A percentile compares a stretch with the other conserved stretches of the same genome.
Conservation (phyloP, 2,113 vertebrate genomes). For the Antechinus flavipes region DNA sequence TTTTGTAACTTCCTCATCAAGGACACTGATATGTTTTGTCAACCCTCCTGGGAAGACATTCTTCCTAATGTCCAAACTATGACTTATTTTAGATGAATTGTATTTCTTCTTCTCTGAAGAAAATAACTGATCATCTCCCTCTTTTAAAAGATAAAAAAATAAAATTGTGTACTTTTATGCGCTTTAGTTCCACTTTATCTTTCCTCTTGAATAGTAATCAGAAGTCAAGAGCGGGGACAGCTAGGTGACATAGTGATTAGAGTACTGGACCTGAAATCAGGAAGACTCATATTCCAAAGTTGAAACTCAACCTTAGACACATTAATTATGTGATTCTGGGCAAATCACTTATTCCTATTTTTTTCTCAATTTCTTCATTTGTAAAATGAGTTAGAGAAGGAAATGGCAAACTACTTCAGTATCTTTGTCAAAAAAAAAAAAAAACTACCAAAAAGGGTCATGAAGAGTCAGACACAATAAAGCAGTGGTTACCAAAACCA, state of each 20-base stretch:
- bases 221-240: not conserved
- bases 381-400: not conserved
- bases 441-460: not conserved
- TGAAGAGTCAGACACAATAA: not conserved
- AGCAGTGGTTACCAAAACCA: too few species aligned
- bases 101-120: constrained; percentile 7
- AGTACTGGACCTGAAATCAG: not conserved
- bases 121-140: not conserved
- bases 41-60: not conserved
- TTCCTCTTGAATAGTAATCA: not conserved
- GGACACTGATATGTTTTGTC: constrained; percentile 30
- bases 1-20: constrained; percentile 17
- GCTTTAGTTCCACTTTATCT: not conserved
- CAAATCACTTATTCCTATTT: not conserved
- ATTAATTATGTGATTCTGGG: not conserved
- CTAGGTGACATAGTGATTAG: not conserved
- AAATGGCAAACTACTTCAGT: not conserved
- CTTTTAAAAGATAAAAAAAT: not conserved
- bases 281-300: not conserved
- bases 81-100: not conserved
- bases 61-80: not conserved
- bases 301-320: not conserved
- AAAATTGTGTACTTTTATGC: not conserved
- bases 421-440: not conserved
- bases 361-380: not conserved